Percentiles rank a stretch among this genome's conserved stretches.
phyloP scores from a whole-genome alignment of 2,888 invertebrate genomes.

The Apodemia duryi region DNA sequence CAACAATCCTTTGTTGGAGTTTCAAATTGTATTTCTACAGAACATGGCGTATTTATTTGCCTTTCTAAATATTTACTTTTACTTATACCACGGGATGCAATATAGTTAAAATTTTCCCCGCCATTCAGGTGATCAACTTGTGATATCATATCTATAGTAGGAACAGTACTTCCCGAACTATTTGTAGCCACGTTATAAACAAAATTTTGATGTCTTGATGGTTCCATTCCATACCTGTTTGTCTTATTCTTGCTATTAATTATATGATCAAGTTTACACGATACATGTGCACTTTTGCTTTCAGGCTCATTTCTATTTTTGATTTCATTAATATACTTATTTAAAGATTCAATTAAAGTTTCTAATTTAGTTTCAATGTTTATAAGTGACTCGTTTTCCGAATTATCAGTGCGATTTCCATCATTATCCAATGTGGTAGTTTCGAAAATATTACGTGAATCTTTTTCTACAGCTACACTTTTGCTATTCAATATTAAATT shows the following conservation, averaged over 20 bases:
- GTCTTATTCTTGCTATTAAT: constrained; percentile 29
- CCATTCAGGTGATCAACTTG: neutral
- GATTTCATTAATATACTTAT: constrained; percentile 44
- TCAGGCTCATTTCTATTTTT: constrained; percentile 29
- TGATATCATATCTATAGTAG: neutral
- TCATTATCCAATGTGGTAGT: constrained; percentile 30
- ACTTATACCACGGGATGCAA: neutral
- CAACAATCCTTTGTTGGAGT: constrained; percentile 52
- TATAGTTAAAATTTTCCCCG: neutral
- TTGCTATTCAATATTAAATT: neutral
- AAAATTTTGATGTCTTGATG: constrained; percentile 31
- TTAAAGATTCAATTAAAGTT: constrained; percentile 45
- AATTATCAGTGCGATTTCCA: constrained; percentile 13
- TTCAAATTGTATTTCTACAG: constrained; percentile 44
- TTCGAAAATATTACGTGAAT: constrained; percentile 10
- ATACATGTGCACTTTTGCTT: constrained; percentile 28
- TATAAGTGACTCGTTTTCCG: constrained; percentile 32
- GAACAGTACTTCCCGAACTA: constrained; percentile 29
- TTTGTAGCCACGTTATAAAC: constrained; percentile 31
- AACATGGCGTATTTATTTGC: constrained; percentile 30
- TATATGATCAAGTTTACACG: constrained; percentile 24
- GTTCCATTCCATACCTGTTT: constrained; percentile 32
- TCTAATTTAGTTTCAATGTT: constrained; percentile 54
- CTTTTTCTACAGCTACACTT: constrained; percentile 15
- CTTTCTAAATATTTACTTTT: constrained; percentile 2